Base-by-base conservation (phyloP, 2,888 invertebrate species). In the Rotaria macrura region DNA sequence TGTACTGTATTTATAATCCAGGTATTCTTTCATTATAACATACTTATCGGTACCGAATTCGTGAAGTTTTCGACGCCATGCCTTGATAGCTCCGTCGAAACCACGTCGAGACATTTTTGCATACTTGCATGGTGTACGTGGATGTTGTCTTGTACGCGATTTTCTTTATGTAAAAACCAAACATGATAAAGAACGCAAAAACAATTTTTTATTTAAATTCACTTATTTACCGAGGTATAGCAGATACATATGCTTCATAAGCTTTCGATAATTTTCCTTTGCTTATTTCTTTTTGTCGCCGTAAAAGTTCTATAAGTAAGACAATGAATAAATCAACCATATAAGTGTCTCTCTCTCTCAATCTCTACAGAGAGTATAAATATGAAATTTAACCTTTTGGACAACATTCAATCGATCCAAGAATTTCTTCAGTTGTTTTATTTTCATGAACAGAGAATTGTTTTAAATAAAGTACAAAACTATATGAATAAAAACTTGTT, bases 51-150 rank as follows among this genome's bases (percentile, higher is more conserved):
- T 1, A 3, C 65, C 86, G 54, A 84, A 86, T 49, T 84, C 83
- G 38, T 86, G 86, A 12, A 86, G 43, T 47, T 74, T 40, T 40
- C 83, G 74, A 79, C 86, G 72, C 86, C 86, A 86, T 49, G 74
- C 74, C 83, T 86, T 86, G 25, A 86, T 54, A 17, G 79, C 47
- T 17, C 86, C 86, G 83, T 86, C 86, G 29, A 86, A 86, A 34
- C 74, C 74, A 40, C 86, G 84, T 86, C 86, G 52, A 54, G 72
- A 72, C 47, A 84, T 84, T 84, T 86, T 86, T 49, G 74, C 52
- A 49, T 74, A 86, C 65, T 86, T 86, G 79, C 84, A 84, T n/a
- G 86, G 86, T n/a, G 86, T 86, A 23, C 79, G 72, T 23, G 86
- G 86, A 86, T 84, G 57, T 43, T 55, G 47, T 14, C 54, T 40